Base-by-base conservation (phyloP, 2,888 invertebrate genomes). In the Bembecia ichneumoniformis region DNA sequence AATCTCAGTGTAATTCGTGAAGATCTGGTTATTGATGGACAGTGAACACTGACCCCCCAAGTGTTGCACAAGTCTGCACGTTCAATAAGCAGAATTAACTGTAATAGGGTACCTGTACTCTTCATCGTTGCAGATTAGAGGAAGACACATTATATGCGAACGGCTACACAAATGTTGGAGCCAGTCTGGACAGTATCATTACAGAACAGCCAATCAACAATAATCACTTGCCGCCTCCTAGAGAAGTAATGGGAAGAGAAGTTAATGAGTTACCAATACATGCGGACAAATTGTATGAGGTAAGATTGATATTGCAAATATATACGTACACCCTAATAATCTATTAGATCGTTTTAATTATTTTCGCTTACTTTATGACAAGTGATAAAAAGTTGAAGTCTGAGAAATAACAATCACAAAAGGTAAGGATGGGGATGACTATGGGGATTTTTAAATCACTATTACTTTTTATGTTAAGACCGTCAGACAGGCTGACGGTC, bases 81-180 rank as follows among this genome's bases (percentile, higher is more conserved):
- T 34, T 9, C 15, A 17, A 14, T 28, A 9, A 3, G 9, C 13
- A 43, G 4, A 40, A n/a, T 1, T 3, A 36, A 17, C 5, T 28
- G 40, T 40, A 40, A 49, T 36, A n/a, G 5, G n/a, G n/a, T n/a
- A 47, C 15, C 35, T 10, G 40, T 35, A 45, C 5, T 48, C 56
- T 58, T 28, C 7, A 9, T 53, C 34, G 46, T 34, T 68, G 3
- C 76, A 87, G 86, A 17, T 55, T 86, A 56, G 87, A 87, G 28
- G 82, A 82, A 28, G 90, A 91, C 63, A 83, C 84, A 52, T 88
- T 86, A 52, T 89, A 91, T 66, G 88, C 88, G 0, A 80, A 84
- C 36, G 84, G 87, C 1, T 73, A 77, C 67, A 62, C 71, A n/a
- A 87, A 84, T 56, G 73, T 73, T 58, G 86, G 78, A 0, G 84